Conservation (phyloP, 1,140 invertebrate genomes). For the Drosophila pallidifrons region DNA sequence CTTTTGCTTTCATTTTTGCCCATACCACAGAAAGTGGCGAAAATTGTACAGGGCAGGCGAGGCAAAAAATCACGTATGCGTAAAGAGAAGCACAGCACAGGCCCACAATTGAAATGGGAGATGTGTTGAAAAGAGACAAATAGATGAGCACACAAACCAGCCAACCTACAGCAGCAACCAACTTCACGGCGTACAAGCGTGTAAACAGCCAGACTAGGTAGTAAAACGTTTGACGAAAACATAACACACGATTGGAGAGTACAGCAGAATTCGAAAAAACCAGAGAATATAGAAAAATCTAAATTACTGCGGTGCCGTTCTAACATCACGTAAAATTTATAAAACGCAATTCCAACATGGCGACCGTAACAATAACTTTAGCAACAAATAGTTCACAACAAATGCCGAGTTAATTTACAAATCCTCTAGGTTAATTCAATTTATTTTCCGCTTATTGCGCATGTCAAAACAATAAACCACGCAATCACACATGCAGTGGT, state of each 20-base stretch:
- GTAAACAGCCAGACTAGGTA: conserved; percentile 52
- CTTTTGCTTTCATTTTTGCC: conserved; percentile 82
- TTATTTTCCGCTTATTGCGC: conserved; percentile 29
- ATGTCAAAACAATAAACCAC: conserved; percentile 36
- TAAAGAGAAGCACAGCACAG: conserved; percentile 44
- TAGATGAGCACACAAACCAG: conserved; percentile 26
- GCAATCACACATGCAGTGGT: conserved; percentile 1
- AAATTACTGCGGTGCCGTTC: conserved; percentile 30
- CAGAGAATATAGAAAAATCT: conserved; percentile 35
- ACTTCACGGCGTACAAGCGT: conserved; percentile 65
- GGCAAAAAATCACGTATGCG: conserved; percentile 76
- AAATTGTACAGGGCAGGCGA: conserved; percentile 65
- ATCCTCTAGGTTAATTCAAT: conserved; percentile 1
- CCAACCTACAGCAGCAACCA: conserved; percentile 51
- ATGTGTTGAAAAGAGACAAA: conserved; percentile 51
- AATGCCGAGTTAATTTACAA: background rate
- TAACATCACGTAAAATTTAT: conserved; percentile 36
- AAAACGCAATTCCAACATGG: conserved; percentile 48
- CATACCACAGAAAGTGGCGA: conserved; percentile 58
- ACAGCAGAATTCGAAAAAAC: conserved; percentile 41
- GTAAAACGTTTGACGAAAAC: conserved; percentile 76
- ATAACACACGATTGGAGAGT: conserved; percentile 48
- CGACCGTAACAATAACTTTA: conserved; percentile 9
- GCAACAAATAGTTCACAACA: background rate
- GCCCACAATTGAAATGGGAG: background rate